A percentile compares a stretch with the other conserved stretches of the same genome.
These are phyloP conservation scores for Chelmon rostratus DNA, from an alignment of 2,797 vertebrate genomes.

Conservation along the genomic window DNA sequence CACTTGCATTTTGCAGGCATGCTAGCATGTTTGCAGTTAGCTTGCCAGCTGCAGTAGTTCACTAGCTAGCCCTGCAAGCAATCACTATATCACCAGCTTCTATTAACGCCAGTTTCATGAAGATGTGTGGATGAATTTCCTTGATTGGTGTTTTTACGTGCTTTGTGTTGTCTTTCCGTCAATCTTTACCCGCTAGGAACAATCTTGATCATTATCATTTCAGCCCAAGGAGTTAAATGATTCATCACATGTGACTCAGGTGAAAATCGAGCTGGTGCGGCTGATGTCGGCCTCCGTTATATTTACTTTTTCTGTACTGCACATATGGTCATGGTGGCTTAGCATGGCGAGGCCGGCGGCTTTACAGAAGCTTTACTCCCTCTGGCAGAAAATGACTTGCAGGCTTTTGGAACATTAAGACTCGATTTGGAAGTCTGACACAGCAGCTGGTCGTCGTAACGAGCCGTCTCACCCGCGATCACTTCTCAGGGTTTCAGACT, in stretches of 20 bases:
- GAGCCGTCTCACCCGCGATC: conserved; percentile 54
- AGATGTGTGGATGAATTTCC: too few species aligned
- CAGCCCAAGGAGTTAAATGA: neutral
- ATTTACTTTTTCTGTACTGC: conserved; percentile 1
- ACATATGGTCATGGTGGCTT: conserved; percentile 40
- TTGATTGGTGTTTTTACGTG: neutral
- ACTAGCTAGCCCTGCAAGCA: too few species aligned
- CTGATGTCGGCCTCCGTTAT: conserved; percentile 16
- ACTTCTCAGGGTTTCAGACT: conserved; percentile 62
- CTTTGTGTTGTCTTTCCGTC: too few species aligned
- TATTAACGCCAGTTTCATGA: too few species aligned
- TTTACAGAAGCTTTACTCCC: conserved; percentile 54
- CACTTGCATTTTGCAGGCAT: too few species aligned
- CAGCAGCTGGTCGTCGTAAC: conserved; percentile 67
- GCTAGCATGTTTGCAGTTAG: too few species aligned
- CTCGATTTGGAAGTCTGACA: conserved; percentile 61
- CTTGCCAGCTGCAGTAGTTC: too few species aligned
- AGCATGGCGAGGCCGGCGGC: conserved; percentile 26
- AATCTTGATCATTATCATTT: neutral
- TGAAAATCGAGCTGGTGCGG: neutral
- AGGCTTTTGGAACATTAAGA: conserved; percentile 58
- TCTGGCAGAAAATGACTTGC: conserved; percentile 45
- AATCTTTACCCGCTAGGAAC: neutral
- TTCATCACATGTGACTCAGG: conserved; percentile 19
- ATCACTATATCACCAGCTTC: too few species aligned